phyloP scores from a whole-genome alignment of 2,888 invertebrate species.

The Cosmorhoe ocellata region DNA sequence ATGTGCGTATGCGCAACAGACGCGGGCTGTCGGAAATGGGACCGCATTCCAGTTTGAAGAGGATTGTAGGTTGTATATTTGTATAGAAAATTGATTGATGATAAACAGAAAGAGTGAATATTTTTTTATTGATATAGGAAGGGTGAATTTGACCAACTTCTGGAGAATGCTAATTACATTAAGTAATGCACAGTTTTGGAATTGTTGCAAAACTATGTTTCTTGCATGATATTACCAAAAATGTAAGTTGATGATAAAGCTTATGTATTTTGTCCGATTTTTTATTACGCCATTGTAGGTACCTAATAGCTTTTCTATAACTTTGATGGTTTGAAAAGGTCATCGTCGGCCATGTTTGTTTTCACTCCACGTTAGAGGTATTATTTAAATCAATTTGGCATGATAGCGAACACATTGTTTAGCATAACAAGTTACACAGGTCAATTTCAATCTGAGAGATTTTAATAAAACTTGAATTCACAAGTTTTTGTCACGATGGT shows the following conservation, averaged over 20 bases:
- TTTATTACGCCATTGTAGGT: no score
- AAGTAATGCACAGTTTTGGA: no score
- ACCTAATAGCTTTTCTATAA: no score
- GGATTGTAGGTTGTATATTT: conserved; percentile 7
- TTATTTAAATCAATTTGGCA: conserved; percentile 2
- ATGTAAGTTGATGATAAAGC: no score
- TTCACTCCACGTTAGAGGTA: conserved; percentile 7
- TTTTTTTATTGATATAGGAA: conserved; percentile 1
- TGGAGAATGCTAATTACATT: no score
- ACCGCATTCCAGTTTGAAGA: conserved; percentile 53
- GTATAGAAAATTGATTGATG: conserved; percentile 3
- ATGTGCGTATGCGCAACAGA: conserved; percentile 22
- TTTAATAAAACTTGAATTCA: neutral
- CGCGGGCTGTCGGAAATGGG: conserved; percentile 49
- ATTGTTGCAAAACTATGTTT: no score
- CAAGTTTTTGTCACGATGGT: no score
- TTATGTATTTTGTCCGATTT: no score
- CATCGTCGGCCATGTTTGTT: neutral
- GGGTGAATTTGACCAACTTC: no score
- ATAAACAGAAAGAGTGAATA: neutral
- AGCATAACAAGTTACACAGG: conserved; percentile 18
- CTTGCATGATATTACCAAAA: no score
- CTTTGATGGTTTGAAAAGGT: no score
- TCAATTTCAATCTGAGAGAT: neutral
- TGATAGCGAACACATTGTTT: conserved; percentile 7